A percentile compares a stretch with the other conserved stretches of the same genome.
These are phyloP conservation scores for Seira ritae DNA, from an alignment of 2,888 invertebrate species.

Conservation along the genomic window DNA sequence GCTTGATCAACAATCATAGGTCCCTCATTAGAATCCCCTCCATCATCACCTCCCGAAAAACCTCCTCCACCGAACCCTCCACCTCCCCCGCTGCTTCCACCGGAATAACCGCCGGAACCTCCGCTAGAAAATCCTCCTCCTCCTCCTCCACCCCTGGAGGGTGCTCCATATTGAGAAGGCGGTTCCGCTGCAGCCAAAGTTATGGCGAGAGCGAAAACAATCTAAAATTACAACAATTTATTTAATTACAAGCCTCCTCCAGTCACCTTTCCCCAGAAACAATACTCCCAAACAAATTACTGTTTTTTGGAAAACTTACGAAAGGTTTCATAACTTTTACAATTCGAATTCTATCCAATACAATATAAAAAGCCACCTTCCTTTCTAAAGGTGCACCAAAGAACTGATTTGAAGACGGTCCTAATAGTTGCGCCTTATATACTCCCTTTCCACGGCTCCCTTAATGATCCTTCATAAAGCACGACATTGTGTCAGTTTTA, in stretches of 20 bases:
- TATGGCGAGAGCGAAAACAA: constrained; percentile 48
- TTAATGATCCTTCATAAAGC: constrained; percentile 43
- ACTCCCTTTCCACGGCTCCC: constrained; percentile 17
- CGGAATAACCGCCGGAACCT: constrained; percentile 17
- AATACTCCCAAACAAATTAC: too few relatives aligned
- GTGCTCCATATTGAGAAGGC: constrained; percentile 57
- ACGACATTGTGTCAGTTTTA: constrained; percentile 44
- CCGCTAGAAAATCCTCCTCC: constrained; percentile 43
- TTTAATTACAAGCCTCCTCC: not conserved
- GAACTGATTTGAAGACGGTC: constrained; percentile 51
- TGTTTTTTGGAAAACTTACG: constrained; percentile 29
- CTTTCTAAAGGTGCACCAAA: constrained; percentile 15
- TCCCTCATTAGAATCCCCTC: constrained; percentile 49
- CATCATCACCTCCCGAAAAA: not conserved
- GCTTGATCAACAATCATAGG: constrained; percentile 64
- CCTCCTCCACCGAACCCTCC: constrained; percentile 32
- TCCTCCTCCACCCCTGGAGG: constrained; percentile 43
- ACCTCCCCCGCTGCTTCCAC: constrained; percentile 26
- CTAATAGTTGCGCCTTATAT: constrained; percentile 40
- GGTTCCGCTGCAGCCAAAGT: constrained; percentile 57
- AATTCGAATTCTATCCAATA: not conserved
- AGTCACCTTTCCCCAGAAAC: not conserved
- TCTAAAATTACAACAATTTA: constrained; percentile 45
- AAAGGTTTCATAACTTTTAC: constrained; percentile 21
- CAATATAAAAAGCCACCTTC: not conserved